These are phyloP conservation scores for Austrofundulus limnaeus DNA, from an alignment of 2,113 vertebrate species.

Conservation along the genomic window DNA sequence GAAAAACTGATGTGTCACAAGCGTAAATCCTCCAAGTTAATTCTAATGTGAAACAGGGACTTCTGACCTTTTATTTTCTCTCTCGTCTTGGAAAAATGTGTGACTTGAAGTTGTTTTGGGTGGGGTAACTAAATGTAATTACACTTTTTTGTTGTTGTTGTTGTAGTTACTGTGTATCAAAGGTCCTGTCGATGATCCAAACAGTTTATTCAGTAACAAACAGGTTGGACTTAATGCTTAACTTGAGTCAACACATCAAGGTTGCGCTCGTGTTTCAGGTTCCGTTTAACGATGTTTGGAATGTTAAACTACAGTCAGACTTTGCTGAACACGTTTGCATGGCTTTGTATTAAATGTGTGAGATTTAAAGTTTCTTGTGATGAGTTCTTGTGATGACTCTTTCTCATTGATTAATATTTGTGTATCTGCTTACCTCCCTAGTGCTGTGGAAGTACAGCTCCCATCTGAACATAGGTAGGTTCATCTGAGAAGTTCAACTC, in stretches of 20 bases:
- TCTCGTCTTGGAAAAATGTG: too few species aligned
- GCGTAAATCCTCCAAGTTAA: too few species aligned
- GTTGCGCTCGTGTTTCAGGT: slow-evolving; percentile 25
- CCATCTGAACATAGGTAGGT: slow-evolving; percentile 90
- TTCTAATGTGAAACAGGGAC: not conserved
- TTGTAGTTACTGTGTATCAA: slow-evolving; percentile 50
- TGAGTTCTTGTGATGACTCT: not conserved
- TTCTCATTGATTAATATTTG: slow-evolving; percentile 4
- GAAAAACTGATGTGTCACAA: not conserved
- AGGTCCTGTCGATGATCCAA: slow-evolving; percentile 14
- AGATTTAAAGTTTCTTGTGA: not conserved
- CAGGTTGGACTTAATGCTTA: slow-evolving; percentile 52
- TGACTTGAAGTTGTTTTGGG: slow-evolving; percentile 9
- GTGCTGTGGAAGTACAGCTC: slow-evolving; percentile 94
- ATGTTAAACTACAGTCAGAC: slow-evolving; percentile 5
- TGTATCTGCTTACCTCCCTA: slow-evolving; percentile 56
- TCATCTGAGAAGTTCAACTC: not conserved
- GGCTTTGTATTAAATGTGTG: not conserved
- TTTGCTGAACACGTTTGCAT: not conserved
- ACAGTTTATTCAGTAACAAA: slow-evolving; percentile 41
- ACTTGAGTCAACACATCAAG: slow-evolving; percentile 56
- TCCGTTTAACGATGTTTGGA: slow-evolving; percentile 7
- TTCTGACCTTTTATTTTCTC: not conserved
- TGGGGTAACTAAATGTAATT: slow-evolving; percentile 17
- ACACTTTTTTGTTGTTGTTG: slow-evolving; percentile 10